Evolutionary conservation across 2,113 vertebrate species (phyloP).

Genomic region (Acanthisitta chloris): DNA sequence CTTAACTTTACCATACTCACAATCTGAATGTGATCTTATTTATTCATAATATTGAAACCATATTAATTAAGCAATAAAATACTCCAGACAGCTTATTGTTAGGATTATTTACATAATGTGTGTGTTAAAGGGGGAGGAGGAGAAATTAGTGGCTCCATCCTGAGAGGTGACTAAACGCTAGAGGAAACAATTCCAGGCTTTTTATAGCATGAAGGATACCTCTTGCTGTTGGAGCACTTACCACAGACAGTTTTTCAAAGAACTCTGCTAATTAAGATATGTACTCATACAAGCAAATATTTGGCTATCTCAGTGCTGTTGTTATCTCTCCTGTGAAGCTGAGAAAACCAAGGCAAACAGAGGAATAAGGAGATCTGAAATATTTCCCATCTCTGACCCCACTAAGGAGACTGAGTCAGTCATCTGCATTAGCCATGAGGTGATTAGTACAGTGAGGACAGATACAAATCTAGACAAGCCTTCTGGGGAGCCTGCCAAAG

Average conservation of each 20-base stretch:
- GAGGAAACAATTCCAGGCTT: constrained; percentile 30
- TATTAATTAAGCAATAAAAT: constrained; percentile 71
- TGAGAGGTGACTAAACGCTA: background rate
- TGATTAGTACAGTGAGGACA: background rate
- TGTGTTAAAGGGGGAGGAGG: background rate
- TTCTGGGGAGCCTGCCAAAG: background rate
- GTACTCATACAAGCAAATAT: background rate
- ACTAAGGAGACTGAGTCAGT: background rate
- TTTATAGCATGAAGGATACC: constrained; percentile 26
- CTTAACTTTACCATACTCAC: constrained; percentile 50
- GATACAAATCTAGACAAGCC: background rate
- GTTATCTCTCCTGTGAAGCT: background rate
- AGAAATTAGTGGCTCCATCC: constrained; percentile 19
- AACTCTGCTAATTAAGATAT: constrained; percentile 39
- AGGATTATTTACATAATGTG: constrained; percentile 47
- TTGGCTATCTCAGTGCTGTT: background rate
- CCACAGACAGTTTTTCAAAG: background rate
- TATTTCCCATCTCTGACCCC: background rate
- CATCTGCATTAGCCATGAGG: background rate
- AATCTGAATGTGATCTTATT: constrained; percentile 40
- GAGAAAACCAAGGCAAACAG: background rate
- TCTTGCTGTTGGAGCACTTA: background rate
- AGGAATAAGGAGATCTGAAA: background rate
- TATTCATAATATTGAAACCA: constrained; percentile 65
- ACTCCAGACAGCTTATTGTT: constrained; percentile 61